phyloP scores from a whole-genome alignment of 1,140 invertebrate genomes.

The silkworm (Bombyx mori) region DNA sequence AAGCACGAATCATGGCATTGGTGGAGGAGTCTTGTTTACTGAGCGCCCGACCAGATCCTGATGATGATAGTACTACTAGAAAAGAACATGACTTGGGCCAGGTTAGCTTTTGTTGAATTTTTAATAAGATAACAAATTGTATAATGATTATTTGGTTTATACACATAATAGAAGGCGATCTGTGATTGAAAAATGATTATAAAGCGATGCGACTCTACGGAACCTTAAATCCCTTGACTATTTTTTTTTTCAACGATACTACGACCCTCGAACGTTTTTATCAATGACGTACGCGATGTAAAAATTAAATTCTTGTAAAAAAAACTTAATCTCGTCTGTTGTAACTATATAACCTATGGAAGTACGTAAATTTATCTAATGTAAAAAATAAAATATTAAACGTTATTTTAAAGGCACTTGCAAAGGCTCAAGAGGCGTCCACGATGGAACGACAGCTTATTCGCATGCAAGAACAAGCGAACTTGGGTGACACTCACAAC shows the following conservation, averaged over 20 bases:
- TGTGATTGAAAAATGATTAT: no score
- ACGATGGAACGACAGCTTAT: conserved; percentile 92
- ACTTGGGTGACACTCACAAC: conserved; percentile 89
- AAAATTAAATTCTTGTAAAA: no score
- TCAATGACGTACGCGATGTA: no score
- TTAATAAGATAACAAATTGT: not conserved
- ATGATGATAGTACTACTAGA: conserved; percentile 38
- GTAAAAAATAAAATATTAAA: not conserved
- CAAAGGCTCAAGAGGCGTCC: conserved; percentile 96
- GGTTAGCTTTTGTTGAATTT: not conserved
- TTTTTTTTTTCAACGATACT: no score
- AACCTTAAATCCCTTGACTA: no score
- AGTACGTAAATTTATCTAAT: no score
- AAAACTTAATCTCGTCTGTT: no score
- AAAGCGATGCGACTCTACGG: no score
- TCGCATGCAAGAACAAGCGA: conserved; percentile 90
- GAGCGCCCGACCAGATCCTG: conserved; percentile 38
- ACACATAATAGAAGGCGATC: no score
- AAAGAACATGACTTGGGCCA: conserved; percentile 22
- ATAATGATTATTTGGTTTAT: no score
- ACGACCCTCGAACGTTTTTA: no score
- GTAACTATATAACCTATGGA: no score
- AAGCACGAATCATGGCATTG: conserved; percentile 80
- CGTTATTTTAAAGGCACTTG: conserved; percentile 74
- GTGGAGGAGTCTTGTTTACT: conserved; percentile 82